These are phyloP conservation scores for Noctua janthe DNA, from an alignment of 2,888 invertebrate species.

Conservation along the genomic window DNA sequence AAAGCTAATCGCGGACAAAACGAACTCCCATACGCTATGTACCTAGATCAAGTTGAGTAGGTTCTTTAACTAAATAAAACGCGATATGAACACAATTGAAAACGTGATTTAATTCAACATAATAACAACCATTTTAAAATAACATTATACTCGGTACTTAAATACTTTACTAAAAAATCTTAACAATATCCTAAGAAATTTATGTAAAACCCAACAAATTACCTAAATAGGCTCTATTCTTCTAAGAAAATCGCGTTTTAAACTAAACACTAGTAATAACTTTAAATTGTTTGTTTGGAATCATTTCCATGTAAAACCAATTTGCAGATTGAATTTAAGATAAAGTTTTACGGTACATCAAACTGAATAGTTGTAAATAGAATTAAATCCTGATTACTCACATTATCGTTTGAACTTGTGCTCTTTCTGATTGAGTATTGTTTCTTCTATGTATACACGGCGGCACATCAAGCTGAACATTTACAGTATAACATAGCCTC, in stretches of 20 bases:
- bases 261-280: constrained; percentile 10
- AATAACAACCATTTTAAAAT: constrained; percentile 4
- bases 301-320: constrained; percentile 36
- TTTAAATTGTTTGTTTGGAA: constrained; percentile 17
- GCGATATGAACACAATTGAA: too few relatives aligned
- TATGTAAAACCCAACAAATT: constrained; percentile 30
- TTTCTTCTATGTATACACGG: background rate
- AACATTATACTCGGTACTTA: background rate
- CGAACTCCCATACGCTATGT: background rate
- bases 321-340: constrained; percentile 45
- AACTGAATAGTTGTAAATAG: constrained; percentile 12
- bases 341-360: constrained; percentile 7
- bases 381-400: constrained; percentile 22
- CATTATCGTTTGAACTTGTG: constrained; percentile 28
- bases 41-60: background rate
- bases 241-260: constrained; percentile 27
- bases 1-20: background rate
- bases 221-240: constrained; percentile 35
- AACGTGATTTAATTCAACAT: constrained; percentile 4
- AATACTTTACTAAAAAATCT: background rate
- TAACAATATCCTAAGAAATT: background rate
- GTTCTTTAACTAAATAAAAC: background rate
- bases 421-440: constrained; percentile 13
- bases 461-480: too few relatives aligned
- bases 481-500: too few relatives aligned